Base-by-base conservation (phyloP, 2,797 vertebrate genomes). In the Liasis olivaceus region DNA sequence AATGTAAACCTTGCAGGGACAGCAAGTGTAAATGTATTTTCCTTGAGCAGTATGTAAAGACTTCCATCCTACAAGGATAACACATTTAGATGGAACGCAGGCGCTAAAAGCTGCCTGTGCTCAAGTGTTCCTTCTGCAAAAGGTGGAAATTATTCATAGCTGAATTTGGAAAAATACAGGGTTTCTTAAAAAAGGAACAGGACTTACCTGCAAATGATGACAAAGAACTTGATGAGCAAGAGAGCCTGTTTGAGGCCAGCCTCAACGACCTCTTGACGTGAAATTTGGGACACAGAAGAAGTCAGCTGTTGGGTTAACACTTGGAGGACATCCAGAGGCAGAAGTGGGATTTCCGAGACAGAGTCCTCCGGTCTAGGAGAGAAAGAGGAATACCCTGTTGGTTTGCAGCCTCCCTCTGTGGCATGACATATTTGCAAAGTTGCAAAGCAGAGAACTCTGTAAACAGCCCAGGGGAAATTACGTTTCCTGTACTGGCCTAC, bases 141-240 rank as follows among this genome's bases (percentile, higher is more conserved):
- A 72, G 66, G 66, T 72, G 66, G n/a, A 31, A 31, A 72, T 72
- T 72, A 72, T 72, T 72, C n/a, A 17, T 14, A 36, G 66, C n/a
- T 69, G 84, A 85, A 28, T 26, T 28, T 6, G 5, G 51, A 28
- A 0, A 1, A 6, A 85, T 7, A 58, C 51, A n/a, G 15, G 12
- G 42, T 22, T 22, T 22, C 13, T 3, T 22, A 14, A 24, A 31
- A 56, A 14, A n/a, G 51, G 51, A n/a, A 36, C 3, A 8, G 54
- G n/a, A 31, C 95, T 22, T 94, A 99, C 99, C 99, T 99, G 99
- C 98, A 99, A 95, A 99, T 98, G 58, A 98, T 91, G 93, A 98
- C 98, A 97, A 99, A 99, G 97, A 99, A 99, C 97, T 99, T 99
- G 96, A 99, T 98, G 90, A 99, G 98, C 93, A 99, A 98, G 89